phyloP scores from a whole-genome alignment of 2,113 vertebrate genomes.

The Gorilla gorilla region DNA sequence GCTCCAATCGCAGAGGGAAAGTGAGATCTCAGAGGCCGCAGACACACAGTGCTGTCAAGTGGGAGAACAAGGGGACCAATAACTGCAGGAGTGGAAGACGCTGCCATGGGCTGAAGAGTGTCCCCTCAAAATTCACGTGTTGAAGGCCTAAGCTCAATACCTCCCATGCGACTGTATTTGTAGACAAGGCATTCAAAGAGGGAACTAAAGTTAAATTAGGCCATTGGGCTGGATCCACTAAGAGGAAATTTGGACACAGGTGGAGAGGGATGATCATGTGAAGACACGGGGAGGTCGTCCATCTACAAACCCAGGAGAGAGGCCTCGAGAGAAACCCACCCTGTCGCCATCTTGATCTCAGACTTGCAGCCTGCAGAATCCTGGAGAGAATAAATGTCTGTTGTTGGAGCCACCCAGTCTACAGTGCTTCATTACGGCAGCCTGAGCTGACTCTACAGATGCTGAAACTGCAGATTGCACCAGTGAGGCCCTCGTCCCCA shows the following conservation, averaged over 20 bases:
- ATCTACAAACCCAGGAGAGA: background rate
- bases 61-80: background rate
- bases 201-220: background rate
- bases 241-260: background rate
- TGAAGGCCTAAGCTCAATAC: too few relatives aligned
- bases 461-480: fast-evolving
- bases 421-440: fast-evolving
- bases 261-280: fast-evolving
- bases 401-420: background rate
- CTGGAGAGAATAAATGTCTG: background rate
- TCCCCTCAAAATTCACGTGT: background rate
- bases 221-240: background rate
- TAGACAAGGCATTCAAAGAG: background rate
- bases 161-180: fast-evolving
- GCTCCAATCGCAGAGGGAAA: background rate
- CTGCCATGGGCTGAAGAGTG: fast-evolving
- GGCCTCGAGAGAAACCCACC: fast-evolving
- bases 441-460: fast-evolving
- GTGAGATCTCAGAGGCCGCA: background rate
- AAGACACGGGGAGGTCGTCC: background rate
- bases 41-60: background rate
- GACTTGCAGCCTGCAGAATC: background rate
- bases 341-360: fast-evolving
- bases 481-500: fast-evolving
- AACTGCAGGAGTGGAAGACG: fast-evolving